These are phyloP conservation scores for Callopanchax toddi DNA, from an alignment of 2,113 vertebrate species.

Conservation along the genomic window DNA sequence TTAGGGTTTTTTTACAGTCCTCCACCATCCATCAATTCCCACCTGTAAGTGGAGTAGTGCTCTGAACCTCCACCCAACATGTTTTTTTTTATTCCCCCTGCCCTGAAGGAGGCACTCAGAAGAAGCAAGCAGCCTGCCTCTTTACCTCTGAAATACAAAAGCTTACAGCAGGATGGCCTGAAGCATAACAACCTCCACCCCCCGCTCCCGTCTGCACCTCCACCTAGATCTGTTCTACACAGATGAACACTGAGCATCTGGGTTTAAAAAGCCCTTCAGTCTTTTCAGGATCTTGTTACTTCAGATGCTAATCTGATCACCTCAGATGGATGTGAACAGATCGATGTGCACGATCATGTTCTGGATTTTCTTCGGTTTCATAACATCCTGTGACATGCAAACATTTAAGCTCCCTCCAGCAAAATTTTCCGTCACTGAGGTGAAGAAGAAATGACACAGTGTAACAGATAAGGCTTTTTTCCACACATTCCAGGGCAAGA, in stretches of 20 bases:
- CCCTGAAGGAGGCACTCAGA: conserved; percentile 38
- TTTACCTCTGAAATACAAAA: conserved; percentile 41
- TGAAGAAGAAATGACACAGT: not conserved
- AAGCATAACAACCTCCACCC: not conserved
- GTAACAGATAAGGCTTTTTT: too few species aligned
- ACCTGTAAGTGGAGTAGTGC: conserved; percentile 5
- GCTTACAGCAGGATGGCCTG: conserved; percentile 44
- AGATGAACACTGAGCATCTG: conserved; percentile 18
- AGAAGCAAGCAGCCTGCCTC: conserved; percentile 26
- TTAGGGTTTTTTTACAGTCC: not conserved
- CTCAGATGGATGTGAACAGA: conserved; percentile 1
- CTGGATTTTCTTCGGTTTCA: not conserved
- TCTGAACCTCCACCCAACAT: not conserved
- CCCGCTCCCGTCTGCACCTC: not conserved
- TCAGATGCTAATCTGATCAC: conserved; percentile 13
- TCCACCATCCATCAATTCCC: not conserved
- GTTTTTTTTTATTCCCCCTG: conserved; percentile 25
- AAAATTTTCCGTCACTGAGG: not conserved
- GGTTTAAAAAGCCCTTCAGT: not conserved
- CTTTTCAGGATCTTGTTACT: conserved; percentile 4
- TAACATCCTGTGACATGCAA: not conserved
- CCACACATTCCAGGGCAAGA: too few species aligned
- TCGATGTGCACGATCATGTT: not conserved
- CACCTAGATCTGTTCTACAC: conserved; percentile 12
- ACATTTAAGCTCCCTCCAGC: not conserved